These are phyloP conservation scores for Leptatherina wallacei DNA, from an alignment of 2,797 vertebrate species.

Conservation along the genomic window DNA sequence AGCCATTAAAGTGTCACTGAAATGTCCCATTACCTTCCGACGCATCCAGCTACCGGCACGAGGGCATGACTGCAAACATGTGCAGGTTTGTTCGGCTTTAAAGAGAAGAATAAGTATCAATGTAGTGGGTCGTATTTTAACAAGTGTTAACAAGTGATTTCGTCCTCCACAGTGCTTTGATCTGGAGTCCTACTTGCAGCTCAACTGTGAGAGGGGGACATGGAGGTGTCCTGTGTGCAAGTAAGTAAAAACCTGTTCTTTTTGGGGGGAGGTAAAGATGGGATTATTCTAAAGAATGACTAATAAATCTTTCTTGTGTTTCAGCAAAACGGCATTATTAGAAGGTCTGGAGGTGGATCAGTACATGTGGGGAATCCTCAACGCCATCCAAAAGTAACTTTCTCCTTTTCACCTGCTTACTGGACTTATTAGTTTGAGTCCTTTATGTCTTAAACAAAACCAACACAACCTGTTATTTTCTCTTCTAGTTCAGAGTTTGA, in stretches of 20 bases:
- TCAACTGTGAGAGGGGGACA: constrained; percentile 98
- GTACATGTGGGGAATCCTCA: constrained; percentile 99
- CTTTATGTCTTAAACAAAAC: neutral
- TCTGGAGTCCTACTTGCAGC: constrained; percentile 96
- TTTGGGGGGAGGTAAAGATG: neutral
- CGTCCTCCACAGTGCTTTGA: constrained; percentile 90
- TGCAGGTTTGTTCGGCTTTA: constrained; percentile 85
- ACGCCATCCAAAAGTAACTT: constrained; percentile 97
- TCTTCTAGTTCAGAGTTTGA: constrained; percentile 93
- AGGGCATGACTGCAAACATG: constrained; percentile 98
- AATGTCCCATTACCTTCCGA: constrained; percentile 98
- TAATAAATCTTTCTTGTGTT: neutral
- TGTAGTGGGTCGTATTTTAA: neutral
- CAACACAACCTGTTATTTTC: constrained; percentile 1
- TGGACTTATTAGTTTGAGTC: neutral
- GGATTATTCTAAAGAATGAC: neutral
- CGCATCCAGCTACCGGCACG: constrained; percentile 96
- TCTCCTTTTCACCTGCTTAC: neutral
- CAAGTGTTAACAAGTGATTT: neutral
- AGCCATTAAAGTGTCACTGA: constrained; percentile 97
- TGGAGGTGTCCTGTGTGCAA: constrained; percentile 99
- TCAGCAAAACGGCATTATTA: constrained; percentile 97
- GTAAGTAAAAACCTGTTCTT: constrained; percentile 77
- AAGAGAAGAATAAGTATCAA: neutral
- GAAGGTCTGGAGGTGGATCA: constrained; percentile 98